Percentiles rank a stretch among this genome's conserved stretches.
phyloP scores from a whole-genome alignment of 2,888 invertebrate genomes.

The Xanthia icteritia region DNA sequence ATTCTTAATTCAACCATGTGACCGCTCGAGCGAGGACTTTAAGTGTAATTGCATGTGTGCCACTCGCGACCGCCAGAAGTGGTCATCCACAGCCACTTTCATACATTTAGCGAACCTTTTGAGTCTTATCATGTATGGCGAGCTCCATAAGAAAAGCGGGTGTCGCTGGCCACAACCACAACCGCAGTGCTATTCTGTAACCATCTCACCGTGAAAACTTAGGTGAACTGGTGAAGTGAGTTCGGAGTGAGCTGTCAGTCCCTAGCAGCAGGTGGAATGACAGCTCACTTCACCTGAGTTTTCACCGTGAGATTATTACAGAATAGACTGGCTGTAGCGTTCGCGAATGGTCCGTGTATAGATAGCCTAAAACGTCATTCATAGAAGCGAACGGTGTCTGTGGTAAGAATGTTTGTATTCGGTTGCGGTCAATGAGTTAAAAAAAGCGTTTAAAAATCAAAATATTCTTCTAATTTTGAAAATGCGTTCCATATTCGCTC shows the following conservation, averaged over 20 bases:
- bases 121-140: too few species aligned
- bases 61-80: not conserved
- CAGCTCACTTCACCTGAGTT: too few species aligned
- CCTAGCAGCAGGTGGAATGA: too few species aligned
- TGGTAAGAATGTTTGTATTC: not conserved
- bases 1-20: constrained; percentile 27
- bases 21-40: not conserved
- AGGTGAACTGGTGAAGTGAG: too few species aligned
- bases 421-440: constrained; percentile 13
- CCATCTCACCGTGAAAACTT: too few species aligned
- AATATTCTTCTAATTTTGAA: constrained; percentile 24
- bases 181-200: too few species aligned
- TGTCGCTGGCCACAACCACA: not conserved
- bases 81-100: not conserved
- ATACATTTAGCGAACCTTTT: not conserved
- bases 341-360: not conserved
- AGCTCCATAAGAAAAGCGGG: not conserved
- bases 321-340: too few species aligned
- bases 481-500: constrained; percentile 43
- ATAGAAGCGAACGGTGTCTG: too few species aligned
- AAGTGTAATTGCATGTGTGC: not conserved
- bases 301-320: too few species aligned
- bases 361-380: not conserved
- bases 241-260: too few species aligned
- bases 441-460: constrained; percentile 13